Percentiles rank a stretch among this genome's conserved stretches.
These are phyloP conservation scores for Penaeus monodon DNA, from an alignment of 2,888 invertebrate species.

Conservation along the genomic window DNA sequence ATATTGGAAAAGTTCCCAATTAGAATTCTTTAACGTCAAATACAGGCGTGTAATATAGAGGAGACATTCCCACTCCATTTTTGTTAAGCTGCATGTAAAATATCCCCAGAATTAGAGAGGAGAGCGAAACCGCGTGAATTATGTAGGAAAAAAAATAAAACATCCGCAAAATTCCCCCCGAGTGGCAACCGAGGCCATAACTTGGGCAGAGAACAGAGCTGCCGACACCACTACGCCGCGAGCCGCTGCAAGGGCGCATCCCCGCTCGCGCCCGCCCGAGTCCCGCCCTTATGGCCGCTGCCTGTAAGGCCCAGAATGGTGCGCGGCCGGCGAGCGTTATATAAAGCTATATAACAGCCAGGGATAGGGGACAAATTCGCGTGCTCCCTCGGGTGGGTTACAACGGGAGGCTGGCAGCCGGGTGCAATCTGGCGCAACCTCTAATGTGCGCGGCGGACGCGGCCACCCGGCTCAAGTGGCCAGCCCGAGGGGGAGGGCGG, in stretches of 20 bases:
- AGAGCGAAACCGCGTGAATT: constrained; percentile 19
- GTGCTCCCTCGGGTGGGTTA: constrained; percentile 33
- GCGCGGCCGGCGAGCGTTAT: background rate
- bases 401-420: constrained; percentile 32
- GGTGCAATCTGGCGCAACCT: constrained; percentile 62
- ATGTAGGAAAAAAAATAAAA: constrained; percentile 39
- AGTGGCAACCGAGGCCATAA: constrained; percentile 57
- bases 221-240: constrained; percentile 59
- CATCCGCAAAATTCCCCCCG: constrained; percentile 46
- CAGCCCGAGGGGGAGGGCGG: constrained; percentile 24
- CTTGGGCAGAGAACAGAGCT: constrained; percentile 59
- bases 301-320: background rate
- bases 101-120: constrained; percentile 28
- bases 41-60: constrained; percentile 22
- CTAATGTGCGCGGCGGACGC: constrained; percentile 51
- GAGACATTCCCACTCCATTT: constrained; percentile 20
- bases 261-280: background rate
- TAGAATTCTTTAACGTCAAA: constrained; percentile 39
- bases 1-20: constrained; percentile 49
- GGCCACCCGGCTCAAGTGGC: constrained; percentile 53
- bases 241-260: background rate
- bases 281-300: constrained; percentile 22
- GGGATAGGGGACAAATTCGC: constrained; percentile 45
- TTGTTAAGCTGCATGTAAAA: constrained; percentile 44
- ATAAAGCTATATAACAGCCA: constrained; percentile 43